A percentile compares a stretch with the other conserved stretches of the same genome.
Evolutionary conservation across 2,797 vertebrate species (phyloP).

Genomic region (Gobionotothen gibberifrons): DNA sequence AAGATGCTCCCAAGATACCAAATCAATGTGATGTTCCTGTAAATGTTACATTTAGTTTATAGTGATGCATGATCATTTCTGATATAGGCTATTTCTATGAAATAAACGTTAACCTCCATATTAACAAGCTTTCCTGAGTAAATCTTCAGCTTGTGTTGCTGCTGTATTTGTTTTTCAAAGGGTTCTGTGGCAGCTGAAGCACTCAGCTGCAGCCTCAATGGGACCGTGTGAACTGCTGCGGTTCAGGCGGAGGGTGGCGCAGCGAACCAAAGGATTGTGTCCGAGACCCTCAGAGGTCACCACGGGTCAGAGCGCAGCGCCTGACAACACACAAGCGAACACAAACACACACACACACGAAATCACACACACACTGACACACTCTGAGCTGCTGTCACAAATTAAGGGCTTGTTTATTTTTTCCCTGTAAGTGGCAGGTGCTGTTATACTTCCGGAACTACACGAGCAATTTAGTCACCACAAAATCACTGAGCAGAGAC

Average conservation of each 20-base stretch:
- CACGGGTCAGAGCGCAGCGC: conserved; percentile 81
- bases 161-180: conserved; percentile 36
- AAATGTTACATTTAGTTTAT: background rate
- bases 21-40: background rate
- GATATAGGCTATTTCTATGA: background rate
- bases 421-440: conserved; percentile 7
- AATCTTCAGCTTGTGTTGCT: conserved; percentile 1
- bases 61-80: too few relatives aligned
- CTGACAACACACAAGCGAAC: conserved; percentile 74
- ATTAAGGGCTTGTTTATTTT: conserved; percentile 33
- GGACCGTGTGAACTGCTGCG: conserved; percentile 80
- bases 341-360: conserved; percentile 50
- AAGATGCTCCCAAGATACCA: background rate
- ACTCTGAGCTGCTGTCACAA: conserved; percentile 27
- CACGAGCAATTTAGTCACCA: background rate
- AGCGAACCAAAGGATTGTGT: conserved; percentile 79
- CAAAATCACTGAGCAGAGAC: background rate
- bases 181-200: conserved; percentile 39
- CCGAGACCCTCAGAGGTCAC: conserved; percentile 74
- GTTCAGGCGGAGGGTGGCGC: conserved; percentile 84
- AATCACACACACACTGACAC: conserved; percentile 36
- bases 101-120: background rate
- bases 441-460: background rate
- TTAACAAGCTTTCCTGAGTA: background rate
- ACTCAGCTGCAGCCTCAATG: conserved; percentile 50